Evolutionary conservation across 2,888 invertebrate species (phyloP).

Genomic region (Steinernema carpocapsae): DNA sequence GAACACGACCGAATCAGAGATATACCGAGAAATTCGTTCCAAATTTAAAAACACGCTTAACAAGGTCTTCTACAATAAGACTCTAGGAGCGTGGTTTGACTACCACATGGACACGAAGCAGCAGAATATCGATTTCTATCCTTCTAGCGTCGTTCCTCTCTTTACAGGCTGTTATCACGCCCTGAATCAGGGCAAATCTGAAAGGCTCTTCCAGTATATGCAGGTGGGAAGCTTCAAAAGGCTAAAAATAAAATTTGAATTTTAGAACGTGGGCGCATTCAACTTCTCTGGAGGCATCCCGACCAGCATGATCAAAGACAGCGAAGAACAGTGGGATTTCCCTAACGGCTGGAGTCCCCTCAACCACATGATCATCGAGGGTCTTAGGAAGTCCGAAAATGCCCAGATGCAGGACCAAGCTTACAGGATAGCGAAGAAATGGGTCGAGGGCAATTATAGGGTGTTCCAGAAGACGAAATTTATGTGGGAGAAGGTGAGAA

Average conservation of each 20-base stretch:
- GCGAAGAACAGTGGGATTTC: slow-evolving; percentile 57
- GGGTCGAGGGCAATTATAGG: slow-evolving; percentile 58
- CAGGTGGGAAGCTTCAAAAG: slow-evolving; percentile 37
- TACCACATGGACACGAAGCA: slow-evolving; percentile 63
- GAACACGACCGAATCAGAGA: slow-evolving; percentile 38
- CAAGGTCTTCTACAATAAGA: slow-evolving; percentile 74
- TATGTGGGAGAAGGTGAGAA: slow-evolving; percentile 61
- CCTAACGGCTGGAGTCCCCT: slow-evolving; percentile 62
- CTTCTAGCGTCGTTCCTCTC: slow-evolving; percentile 76
- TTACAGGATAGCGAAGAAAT: slow-evolving; percentile 56
- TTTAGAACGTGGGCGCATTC: slow-evolving; percentile 55
- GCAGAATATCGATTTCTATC: slow-evolving; percentile 63
- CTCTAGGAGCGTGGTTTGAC: slow-evolving; percentile 55
- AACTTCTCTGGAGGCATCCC: slow-evolving; percentile 57
- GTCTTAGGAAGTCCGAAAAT: slow-evolving; percentile 73
- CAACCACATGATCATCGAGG: slow-evolving; percentile 80
- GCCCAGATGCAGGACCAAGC: slow-evolving; percentile 60
- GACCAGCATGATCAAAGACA: slow-evolving; percentile 46
- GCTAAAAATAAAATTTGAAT: slow-evolving; percentile 32
- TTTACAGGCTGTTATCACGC: slow-evolving; percentile 74
- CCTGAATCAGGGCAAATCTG: slow-evolving; percentile 52
- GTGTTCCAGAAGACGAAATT: slow-evolving; percentile 54
- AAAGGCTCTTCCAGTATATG: slow-evolving; percentile 54
- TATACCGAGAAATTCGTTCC: slow-evolving; percentile 48
- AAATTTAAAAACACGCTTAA: slow-evolving; percentile 73